phyloP scores from a whole-genome alignment of 2,888 invertebrate species.

The Heteromurus nitidus region DNA sequence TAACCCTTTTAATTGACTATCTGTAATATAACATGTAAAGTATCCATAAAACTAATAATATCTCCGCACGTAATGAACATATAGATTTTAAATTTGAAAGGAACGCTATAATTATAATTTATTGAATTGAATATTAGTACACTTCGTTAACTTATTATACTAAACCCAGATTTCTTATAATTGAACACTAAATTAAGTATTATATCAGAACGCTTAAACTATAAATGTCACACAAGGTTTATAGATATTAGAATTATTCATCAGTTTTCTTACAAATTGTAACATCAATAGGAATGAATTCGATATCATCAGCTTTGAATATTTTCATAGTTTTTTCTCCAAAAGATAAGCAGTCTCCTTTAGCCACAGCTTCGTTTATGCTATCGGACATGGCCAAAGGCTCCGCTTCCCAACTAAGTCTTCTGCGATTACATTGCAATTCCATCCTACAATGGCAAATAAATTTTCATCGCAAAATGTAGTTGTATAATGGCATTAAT shows the following conservation, averaged over 20 bases:
- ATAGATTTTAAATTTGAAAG: no score
- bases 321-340: constrained; percentile 12
- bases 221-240: neutral
- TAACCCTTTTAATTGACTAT: no score
- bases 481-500: neutral
- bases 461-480: neutral
- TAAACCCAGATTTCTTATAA: neutral
- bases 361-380: constrained; percentile 10
- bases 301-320: constrained; percentile 5
- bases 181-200: neutral
- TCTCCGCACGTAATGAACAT: no score
- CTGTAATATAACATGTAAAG: no score
- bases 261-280: constrained; percentile 15
- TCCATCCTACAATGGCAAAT: constrained; percentile 36
- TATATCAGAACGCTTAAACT: neutral
- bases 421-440: constrained; percentile 20
- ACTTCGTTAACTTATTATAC: neutral
- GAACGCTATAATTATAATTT: no score
- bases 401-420: constrained; percentile 34
- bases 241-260: neutral
- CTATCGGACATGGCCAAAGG: constrained; percentile 24
- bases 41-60: no score
- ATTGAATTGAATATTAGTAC: neutral
- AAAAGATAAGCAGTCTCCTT: constrained; percentile 44
- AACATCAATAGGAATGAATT: constrained; percentile 25